phyloP scores from a whole-genome alignment of 2,797 vertebrate genomes.

The Sebastes trivittatus region DNA sequence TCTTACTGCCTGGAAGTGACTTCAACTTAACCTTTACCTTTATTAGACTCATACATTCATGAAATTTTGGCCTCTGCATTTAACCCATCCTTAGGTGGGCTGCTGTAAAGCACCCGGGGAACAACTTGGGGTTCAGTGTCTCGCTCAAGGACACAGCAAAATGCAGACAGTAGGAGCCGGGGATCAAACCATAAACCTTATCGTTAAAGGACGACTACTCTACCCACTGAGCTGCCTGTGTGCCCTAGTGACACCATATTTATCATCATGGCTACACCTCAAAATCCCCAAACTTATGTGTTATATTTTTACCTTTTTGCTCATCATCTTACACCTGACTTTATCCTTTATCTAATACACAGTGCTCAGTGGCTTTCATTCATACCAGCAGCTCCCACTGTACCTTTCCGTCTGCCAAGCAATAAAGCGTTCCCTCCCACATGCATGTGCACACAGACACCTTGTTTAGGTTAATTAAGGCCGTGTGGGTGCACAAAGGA shows the following conservation, averaged over 20 bases:
- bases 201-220: background rate
- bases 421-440: conserved; percentile 32
- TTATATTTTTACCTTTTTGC: background rate
- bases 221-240: background rate
- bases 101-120: background rate
- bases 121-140: background rate
- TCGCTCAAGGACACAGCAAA: background rate
- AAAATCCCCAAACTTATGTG: background rate
- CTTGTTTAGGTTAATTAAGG: conserved; percentile 79
- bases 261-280: conserved; percentile 2
- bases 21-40: background rate
- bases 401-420: background rate
- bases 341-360: background rate
- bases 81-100: background rate
- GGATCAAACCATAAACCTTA: background rate
- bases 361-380: conserved; percentile 4
- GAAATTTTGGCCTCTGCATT: background rate
- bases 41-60: background rate
- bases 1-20: conserved; percentile 48
- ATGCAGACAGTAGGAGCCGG: background rate
- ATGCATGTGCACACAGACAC: conserved; percentile 18
- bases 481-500: conserved; percentile 48
- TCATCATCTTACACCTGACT: background rate
- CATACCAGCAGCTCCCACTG: conserved; percentile 4
- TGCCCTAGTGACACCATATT: conserved; percentile 4